These are phyloP conservation scores for Drosophila paulistorum DNA, from an alignment of 1,140 invertebrate species.

Conservation along the genomic window DNA sequence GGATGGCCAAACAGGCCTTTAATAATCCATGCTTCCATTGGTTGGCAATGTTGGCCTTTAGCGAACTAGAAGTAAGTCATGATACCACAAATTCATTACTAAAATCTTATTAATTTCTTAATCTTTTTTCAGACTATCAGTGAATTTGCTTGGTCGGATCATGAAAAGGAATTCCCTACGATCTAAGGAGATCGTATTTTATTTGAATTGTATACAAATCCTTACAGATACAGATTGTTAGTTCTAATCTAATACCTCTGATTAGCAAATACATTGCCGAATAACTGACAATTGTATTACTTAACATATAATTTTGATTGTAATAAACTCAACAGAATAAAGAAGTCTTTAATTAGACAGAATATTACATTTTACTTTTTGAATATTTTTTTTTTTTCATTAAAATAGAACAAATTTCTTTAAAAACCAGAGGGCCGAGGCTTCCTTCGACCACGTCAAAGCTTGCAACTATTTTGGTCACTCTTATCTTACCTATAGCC, in stretches of 20 bases:
- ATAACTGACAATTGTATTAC: background rate
- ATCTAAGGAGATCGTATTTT: background rate
- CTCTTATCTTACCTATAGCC: too few species aligned
- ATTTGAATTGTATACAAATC: background rate
- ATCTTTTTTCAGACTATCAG: conserved; percentile 58
- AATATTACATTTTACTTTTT: too few species aligned
- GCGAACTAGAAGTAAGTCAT: conserved; percentile 55
- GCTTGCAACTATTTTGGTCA: too few species aligned
- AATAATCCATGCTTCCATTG: conserved; percentile 65
- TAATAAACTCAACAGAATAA: background rate
- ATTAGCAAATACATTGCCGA: conserved; percentile 1
- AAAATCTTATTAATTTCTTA: too few species aligned
- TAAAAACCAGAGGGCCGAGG: too few species aligned
- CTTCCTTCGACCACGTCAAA: too few species aligned
- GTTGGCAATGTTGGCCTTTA: conserved; percentile 67
- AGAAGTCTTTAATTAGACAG: too few species aligned
- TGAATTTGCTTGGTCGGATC: conserved; percentile 52
- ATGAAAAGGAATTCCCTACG: background rate
- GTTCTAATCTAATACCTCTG: conserved; percentile 4
- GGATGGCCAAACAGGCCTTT: conserved; percentile 50
- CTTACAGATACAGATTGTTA: background rate
- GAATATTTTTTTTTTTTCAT: too few species aligned
- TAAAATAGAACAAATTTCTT: too few species aligned
- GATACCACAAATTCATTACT: background rate
- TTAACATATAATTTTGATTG: background rate